Conservation (phyloP, 35 echinoderm and acorn worm genomes). For the Lytechinus variegatus region DNA sequence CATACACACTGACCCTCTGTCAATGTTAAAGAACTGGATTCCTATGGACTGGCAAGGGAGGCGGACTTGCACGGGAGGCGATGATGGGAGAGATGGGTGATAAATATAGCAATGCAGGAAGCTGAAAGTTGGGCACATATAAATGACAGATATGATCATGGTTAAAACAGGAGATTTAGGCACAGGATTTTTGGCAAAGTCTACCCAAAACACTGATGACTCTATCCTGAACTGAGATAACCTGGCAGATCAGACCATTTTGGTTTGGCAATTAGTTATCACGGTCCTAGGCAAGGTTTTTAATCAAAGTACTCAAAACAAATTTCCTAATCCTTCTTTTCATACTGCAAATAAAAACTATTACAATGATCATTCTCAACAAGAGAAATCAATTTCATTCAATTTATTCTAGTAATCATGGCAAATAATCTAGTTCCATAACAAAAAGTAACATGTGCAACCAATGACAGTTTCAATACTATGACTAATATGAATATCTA, state of each 20-base stretch:
- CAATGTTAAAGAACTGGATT: neutral
- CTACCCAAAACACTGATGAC: neutral
- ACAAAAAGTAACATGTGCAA: neutral
- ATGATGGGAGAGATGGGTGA: neutral
- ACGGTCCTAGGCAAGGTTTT: neutral
- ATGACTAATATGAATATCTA: too few species aligned
- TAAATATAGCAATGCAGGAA: neutral
- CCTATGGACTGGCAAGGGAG: neutral
- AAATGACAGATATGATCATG: slow-evolving; percentile 5
- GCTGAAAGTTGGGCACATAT: neutral
- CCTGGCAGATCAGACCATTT: neutral
- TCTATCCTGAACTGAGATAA: neutral
- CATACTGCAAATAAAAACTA: neutral
- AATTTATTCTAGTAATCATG: neutral
- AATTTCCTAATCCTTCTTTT: neutral
- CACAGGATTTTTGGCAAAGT: neutral
- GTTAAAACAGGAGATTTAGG: neutral
- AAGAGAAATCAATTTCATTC: neutral
- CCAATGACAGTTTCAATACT: neutral
- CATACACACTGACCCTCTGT: neutral
- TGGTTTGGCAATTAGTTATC: slow-evolving; percentile 12
- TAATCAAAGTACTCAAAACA: neutral
- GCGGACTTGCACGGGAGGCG: neutral
- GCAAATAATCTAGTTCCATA: neutral
- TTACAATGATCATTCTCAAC: neutral